Evolutionary conservation across 1,140 invertebrate genomes (phyloP).

Genomic region (Drosophila nannoptera): DNA sequence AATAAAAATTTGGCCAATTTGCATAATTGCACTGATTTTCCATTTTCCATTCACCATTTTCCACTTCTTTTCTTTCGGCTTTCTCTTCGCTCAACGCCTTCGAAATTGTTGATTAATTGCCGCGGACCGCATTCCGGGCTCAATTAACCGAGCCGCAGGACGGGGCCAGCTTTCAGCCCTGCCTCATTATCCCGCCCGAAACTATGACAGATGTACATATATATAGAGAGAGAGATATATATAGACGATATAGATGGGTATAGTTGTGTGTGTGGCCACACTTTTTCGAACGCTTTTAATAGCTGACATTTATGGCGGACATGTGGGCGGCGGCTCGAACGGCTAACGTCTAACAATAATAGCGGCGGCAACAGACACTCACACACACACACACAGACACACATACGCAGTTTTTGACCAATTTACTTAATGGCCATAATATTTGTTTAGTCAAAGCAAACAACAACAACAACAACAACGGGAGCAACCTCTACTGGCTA

Average conservation of each 20-base stretch:
- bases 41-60: slow-evolving; percentile 16
- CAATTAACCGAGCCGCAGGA: slow-evolving; percentile 44
- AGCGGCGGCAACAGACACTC: slow-evolving; percentile 14
- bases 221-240: too few species aligned
- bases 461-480: slow-evolving; percentile 55
- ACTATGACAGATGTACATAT: slow-evolving; percentile 21
- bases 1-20: slow-evolving; percentile 40
- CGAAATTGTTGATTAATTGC: slow-evolving; percentile 73
- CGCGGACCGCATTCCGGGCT: slow-evolving; percentile 48
- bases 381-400: neutral
- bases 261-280: slow-evolving; percentile 1
- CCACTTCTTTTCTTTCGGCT: too few species aligned
- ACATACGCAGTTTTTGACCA: slow-evolving; percentile 52
- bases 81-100: slow-evolving; percentile 41
- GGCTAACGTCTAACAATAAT: slow-evolving; percentile 37
- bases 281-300: slow-evolving; percentile 30
- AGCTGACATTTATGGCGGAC: slow-evolving; percentile 45
- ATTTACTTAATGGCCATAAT: slow-evolving; percentile 76
- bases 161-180: slow-evolving; percentile 14
- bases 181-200: slow-evolving; percentile 45
- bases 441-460: slow-evolving; percentile 77
- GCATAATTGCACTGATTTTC: slow-evolving; percentile 71
- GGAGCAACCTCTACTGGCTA: neutral
- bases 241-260: neutral
- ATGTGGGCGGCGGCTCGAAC: slow-evolving; percentile 30